phyloP scores from a whole-genome alignment of 2,113 vertebrate genomes.

The Nestor notabilis region DNA sequence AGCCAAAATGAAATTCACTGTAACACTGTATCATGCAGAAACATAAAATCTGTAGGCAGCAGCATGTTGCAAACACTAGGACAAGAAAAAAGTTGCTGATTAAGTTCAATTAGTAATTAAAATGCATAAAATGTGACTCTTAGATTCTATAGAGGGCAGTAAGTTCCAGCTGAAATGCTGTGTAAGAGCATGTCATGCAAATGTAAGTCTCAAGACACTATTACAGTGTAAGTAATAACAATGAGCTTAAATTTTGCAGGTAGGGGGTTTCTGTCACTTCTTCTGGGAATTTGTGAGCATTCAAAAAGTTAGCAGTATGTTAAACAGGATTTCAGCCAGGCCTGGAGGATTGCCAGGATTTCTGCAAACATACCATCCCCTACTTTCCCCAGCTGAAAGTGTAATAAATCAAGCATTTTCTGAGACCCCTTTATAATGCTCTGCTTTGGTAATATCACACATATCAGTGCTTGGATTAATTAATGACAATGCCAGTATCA shows the following conservation, averaged over 20 bases:
- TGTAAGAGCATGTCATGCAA: background rate
- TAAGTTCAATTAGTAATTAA: slow-evolving; percentile 8
- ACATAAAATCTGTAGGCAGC: background rate
- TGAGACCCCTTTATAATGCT: background rate
- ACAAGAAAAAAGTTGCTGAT: background rate
- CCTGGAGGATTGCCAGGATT: background rate
- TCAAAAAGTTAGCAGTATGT: background rate
- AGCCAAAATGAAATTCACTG: background rate
- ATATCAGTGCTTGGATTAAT: background rate
- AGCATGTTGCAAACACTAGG: background rate
- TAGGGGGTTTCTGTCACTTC: background rate
- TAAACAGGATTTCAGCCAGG: background rate
- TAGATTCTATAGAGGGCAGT: background rate
- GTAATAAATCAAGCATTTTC: background rate
- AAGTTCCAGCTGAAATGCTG: background rate
- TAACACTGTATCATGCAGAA: background rate
- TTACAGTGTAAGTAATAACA: background rate
- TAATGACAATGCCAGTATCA: background rate
- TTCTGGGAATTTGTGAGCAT: background rate
- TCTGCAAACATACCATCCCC: background rate
- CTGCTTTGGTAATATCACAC: background rate
- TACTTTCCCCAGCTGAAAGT: background rate
- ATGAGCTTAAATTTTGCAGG: background rate
- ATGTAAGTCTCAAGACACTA: background rate
- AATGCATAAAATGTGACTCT: background rate